Percentiles rank a stretch among this genome's conserved stretches.
Evolutionary conservation across 2,888 invertebrate genomes (phyloP).

Genomic region (Brachyptera putata): DNA sequence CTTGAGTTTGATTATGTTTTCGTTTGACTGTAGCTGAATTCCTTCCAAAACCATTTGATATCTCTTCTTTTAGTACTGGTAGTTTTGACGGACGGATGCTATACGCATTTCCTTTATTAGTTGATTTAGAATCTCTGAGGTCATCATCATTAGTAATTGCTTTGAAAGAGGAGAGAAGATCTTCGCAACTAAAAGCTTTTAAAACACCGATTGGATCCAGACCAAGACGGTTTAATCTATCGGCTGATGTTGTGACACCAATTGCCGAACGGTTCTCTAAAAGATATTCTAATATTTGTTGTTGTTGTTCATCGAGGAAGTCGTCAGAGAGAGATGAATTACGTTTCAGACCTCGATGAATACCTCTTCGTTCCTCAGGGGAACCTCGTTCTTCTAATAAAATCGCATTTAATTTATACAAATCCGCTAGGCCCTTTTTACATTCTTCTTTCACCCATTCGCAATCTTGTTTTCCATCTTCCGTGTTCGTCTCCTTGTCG

Average conservation of each 20-base stretch:
- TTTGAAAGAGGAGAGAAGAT: conserved; percentile 35
- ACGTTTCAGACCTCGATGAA: too few relatives aligned
- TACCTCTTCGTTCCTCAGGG: conserved; percentile 38
- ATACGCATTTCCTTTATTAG: background rate
- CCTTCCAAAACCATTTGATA: background rate
- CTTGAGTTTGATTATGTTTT: background rate
- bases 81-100: conserved; percentile 31
- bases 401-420: conserved; percentile 39
- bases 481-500: conserved; percentile 32
- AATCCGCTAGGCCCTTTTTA: conserved; percentile 40
- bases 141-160: conserved; percentile 2
- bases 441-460: conserved; percentile 40
- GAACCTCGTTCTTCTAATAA: conserved; percentile 37
- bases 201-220: conserved; percentile 21
- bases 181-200: conserved; percentile 38
- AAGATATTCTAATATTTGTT: conserved; percentile 26
- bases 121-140: background rate
- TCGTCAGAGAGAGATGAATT: conserved; percentile 27
- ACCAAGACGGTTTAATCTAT: conserved; percentile 13
- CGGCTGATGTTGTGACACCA: conserved; percentile 26
- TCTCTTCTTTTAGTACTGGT: conserved; percentile 38
- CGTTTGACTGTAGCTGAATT: background rate
- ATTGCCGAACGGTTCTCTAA: conserved; percentile 29
- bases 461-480: conserved; percentile 31
- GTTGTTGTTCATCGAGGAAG: background rate